These are phyloP conservation scores for Zaprionus taronus DNA, from an alignment of 1,140 invertebrate species.

Conservation along the genomic window DNA sequence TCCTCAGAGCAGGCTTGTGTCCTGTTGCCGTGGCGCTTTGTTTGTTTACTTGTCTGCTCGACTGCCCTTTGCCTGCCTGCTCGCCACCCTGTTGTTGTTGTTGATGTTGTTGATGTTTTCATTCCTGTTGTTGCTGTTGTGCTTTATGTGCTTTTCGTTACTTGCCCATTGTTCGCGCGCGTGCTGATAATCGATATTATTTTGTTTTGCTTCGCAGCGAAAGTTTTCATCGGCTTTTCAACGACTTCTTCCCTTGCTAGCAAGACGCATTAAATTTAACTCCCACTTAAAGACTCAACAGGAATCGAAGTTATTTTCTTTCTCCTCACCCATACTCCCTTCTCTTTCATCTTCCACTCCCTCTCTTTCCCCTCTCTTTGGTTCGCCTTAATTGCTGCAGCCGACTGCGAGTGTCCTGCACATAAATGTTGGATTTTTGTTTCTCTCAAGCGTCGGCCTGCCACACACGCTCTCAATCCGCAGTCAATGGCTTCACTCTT, in stretches of 20 bases:
- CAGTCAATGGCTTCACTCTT: conserved; percentile 1
- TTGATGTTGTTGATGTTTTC: conserved; percentile 28
- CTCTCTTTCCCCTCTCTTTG: neutral
- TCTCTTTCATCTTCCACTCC: neutral
- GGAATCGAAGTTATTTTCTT: neutral
- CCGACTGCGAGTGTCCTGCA: neutral
- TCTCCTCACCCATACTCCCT: neutral
- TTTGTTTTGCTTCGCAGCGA: conserved; percentile 72
- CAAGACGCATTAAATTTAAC: conserved; percentile 21
- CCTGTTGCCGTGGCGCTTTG: conserved; percentile 64
- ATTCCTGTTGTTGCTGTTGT: conserved; percentile 30
- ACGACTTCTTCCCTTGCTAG: conserved; percentile 1
- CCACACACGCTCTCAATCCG: neutral
- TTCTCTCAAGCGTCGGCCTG: neutral
- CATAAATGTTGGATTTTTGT: conserved; percentile 9
- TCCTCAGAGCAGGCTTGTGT: conserved; percentile 5
- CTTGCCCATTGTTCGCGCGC: conserved; percentile 33
- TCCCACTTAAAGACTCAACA: conserved; percentile 9
- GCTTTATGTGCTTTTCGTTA: conserved; percentile 39
- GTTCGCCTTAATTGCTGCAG: neutral
- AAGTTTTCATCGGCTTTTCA: conserved; percentile 68
- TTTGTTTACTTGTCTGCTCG: conserved; percentile 68
- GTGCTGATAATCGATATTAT: conserved; percentile 82
- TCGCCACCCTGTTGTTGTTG: conserved; percentile 15
- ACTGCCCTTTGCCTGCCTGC: conserved; percentile 32